Base-by-base conservation (phyloP, 2,113 vertebrate species). In the Gymnocephalus cernua region DNA sequence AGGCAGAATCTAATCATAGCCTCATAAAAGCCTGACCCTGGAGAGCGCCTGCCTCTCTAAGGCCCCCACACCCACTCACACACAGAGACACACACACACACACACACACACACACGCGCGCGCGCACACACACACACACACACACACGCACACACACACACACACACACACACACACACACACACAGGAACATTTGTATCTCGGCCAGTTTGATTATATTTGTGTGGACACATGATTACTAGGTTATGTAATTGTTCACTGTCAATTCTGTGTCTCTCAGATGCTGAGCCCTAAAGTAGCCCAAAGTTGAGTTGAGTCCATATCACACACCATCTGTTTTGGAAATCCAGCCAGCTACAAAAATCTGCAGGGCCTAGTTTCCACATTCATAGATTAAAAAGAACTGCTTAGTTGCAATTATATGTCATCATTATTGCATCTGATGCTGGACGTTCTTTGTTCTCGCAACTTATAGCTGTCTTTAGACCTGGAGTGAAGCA, bases 1-100 rank as follows among this genome's bases (percentile, higher is more conserved):
- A 90, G 78, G 81, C 72, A 80, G 79, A 91, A 93, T 95, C 87
- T 93, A 94, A 95, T 94, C 91, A 94, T 81, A 88, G 74, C 80
- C 84, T 89, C 86, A 90, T 93, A 91, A 94, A 93, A 90, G 84
- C 74, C 82, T 86, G 92, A 92, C 91, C 90, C 93, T 77, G 80
- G 87, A 89, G 90, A 93, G 80, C 13, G 58, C 50, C 91, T 88
- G 90, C 81, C 76, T 90, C 87, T 89, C 85, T 89, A 81, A 84
- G 89, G 71, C 83, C 57, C 66, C 38, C 38, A 41, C 38, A 11
- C 38, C 38, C 38, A 38, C 2, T 10, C 35, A 65, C 32, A 2
- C 38, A 38, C 38, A n/a, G n/a, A n/a, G n/a, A n/a, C n/a, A 2
- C 38, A 38, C 35, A 38, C 35, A 10, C 61, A 41, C 9, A 21